Conservation (phyloP, 2,797 vertebrate species). For the Leptodactylus fallax region DNA sequence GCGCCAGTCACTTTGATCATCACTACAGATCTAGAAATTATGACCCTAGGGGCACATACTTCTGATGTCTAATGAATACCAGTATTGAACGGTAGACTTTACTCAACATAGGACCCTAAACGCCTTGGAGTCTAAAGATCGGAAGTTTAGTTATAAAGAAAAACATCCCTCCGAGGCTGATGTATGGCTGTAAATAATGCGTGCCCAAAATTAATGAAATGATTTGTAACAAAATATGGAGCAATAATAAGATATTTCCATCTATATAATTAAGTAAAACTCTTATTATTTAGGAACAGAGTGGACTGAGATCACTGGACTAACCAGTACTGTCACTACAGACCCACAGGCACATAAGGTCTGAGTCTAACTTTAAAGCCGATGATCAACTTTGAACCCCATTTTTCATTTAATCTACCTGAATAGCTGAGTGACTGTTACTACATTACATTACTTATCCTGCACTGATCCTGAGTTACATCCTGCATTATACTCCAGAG, state of each 20-base stretch:
- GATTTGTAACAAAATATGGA: background rate
- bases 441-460: too few species aligned
- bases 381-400: too few species aligned
- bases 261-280: background rate
- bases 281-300: background rate
- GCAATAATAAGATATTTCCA: background rate
- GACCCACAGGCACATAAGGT: too few species aligned
- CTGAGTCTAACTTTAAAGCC: too few species aligned
- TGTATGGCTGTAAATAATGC: background rate
- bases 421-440: too few species aligned
- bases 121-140: background rate
- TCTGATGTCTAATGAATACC: conserved; percentile 8
- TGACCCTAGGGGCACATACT: background rate
- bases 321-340: too few species aligned
- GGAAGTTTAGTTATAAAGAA: background rate
- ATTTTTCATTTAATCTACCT: too few species aligned
- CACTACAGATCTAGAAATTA: background rate
- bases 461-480: too few species aligned
- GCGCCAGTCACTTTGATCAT: conserved; percentile 6
- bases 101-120: background rate
- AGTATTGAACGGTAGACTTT: background rate
- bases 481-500: too few species aligned
- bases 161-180: background rate
- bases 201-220: background rate
- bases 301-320: too few species aligned